Conservation (phyloP, 2,888 invertebrate genomes). For the Magallana nippona region DNA sequence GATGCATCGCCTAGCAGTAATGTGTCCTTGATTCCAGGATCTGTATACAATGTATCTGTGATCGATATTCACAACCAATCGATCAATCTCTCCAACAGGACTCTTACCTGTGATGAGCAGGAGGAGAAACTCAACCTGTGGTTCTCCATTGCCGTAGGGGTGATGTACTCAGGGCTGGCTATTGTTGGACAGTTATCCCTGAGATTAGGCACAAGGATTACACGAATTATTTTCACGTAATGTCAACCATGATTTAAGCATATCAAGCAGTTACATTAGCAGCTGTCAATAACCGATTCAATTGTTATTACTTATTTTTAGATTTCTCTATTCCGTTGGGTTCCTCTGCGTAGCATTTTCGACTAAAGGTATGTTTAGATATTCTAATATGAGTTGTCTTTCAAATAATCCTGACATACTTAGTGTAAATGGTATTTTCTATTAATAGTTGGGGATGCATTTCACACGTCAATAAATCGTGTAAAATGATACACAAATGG, state of each 20-base stretch:
- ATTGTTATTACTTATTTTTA: constrained; percentile 40
- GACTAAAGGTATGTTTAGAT: constrained; percentile 47
- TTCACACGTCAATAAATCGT: too few species aligned
- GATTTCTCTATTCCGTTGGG: constrained; percentile 49
- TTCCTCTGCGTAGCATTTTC: constrained; percentile 55
- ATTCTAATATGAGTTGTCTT: too few species aligned
- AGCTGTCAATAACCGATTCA: background rate
- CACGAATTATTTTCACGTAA: constrained; percentile 57
- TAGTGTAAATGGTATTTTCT: too few species aligned
- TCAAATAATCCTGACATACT: too few species aligned
- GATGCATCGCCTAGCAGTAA: background rate
- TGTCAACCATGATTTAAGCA: constrained; percentile 23
- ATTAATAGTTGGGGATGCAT: too few species aligned
- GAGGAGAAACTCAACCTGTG: constrained; percentile 58
- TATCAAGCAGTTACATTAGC: background rate
- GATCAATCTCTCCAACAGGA: background rate
- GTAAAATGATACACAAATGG: too few species aligned
- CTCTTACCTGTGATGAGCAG: constrained; percentile 50
- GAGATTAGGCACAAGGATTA: constrained; percentile 53
- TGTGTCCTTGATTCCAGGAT: background rate
- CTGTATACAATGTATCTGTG: background rate
- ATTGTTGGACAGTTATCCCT: constrained; percentile 55
- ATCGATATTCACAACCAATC: background rate
- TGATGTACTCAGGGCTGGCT: constrained; percentile 55
- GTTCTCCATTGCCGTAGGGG: constrained; percentile 60